phyloP scores from a whole-genome alignment of 2,113 vertebrate genomes.

The Sphyrna mokarran region DNA sequence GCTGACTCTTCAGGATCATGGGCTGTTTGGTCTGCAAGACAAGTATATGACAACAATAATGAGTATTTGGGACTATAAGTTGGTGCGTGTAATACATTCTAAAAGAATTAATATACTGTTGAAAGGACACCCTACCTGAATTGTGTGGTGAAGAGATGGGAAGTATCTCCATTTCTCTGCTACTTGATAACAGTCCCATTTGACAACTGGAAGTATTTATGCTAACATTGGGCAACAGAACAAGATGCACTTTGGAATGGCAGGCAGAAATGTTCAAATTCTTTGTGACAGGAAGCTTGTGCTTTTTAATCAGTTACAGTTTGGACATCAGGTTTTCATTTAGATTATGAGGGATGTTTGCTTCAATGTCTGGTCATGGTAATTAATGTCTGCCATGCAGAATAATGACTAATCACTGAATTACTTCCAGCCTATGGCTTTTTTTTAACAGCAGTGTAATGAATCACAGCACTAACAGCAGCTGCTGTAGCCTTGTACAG shows the following conservation, averaged over 20 bases:
- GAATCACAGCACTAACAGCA: slow-evolving; percentile 6
- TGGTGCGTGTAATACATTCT: too few relatives aligned
- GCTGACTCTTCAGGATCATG: not conserved
- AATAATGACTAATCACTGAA: slow-evolving; percentile 25
- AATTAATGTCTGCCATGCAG: slow-evolving; percentile 19
- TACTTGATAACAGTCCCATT: not conserved
- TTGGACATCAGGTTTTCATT: not conserved
- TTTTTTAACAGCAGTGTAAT: not conserved
- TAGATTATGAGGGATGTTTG: not conserved
- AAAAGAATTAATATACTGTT: not conserved
- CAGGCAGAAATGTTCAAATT: not conserved
- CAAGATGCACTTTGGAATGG: not conserved
- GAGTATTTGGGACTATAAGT: not conserved
- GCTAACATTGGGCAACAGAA: not conserved
- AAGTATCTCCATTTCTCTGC: not conserved
- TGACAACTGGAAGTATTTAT: not conserved
- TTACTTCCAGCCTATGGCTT: slow-evolving; percentile 15
- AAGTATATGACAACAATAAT: too few relatives aligned
- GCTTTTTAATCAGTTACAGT: not conserved
- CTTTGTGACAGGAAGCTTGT: not conserved
- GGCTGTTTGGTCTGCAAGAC: not conserved
- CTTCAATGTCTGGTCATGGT: not conserved
- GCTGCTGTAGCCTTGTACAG: not conserved
- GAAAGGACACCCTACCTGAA: not conserved
- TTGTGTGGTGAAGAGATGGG: not conserved